Conservation (phyloP, 2,888 invertebrate species). For the Carterocephalus palaemon region DNA sequence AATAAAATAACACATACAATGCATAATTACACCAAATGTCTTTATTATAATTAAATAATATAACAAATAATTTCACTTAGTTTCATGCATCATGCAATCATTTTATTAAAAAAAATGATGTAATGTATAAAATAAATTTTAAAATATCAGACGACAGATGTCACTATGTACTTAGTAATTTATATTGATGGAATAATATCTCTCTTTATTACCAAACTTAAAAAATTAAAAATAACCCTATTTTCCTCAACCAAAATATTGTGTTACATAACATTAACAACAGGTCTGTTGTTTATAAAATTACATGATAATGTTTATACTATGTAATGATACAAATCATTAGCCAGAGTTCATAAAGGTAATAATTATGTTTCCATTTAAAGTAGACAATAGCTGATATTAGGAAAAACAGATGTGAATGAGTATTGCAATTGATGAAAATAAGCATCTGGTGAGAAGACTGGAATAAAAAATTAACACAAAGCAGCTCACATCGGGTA, state of each 20-base stretch:
- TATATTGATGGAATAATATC: too few relatives aligned
- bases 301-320: not conserved
- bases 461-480: slow-evolving; percentile 21
- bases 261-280: too few relatives aligned
- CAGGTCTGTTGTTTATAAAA: not conserved
- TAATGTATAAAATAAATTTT: not conserved
- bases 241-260: too few relatives aligned
- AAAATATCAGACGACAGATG: not conserved
- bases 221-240: too few relatives aligned
- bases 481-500: slow-evolving; percentile 72
- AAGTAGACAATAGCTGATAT: not conserved
- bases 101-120: not conserved
- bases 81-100: not conserved
- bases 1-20: too few relatives aligned
- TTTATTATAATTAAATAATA: not conserved
- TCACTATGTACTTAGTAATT: too few relatives aligned
- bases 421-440: slow-evolving; percentile 1
- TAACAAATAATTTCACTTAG: not conserved
- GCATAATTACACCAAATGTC: not conserved
- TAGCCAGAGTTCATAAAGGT: too few relatives aligned
- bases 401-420: not conserved
- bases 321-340: too few relatives aligned
- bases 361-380: too few relatives aligned
- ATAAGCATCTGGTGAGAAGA: not conserved
- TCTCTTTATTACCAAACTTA: too few relatives aligned